phyloP scores from a whole-genome alignment of 2,888 invertebrate genomes.

The Sabellastarte sp. region DNA sequence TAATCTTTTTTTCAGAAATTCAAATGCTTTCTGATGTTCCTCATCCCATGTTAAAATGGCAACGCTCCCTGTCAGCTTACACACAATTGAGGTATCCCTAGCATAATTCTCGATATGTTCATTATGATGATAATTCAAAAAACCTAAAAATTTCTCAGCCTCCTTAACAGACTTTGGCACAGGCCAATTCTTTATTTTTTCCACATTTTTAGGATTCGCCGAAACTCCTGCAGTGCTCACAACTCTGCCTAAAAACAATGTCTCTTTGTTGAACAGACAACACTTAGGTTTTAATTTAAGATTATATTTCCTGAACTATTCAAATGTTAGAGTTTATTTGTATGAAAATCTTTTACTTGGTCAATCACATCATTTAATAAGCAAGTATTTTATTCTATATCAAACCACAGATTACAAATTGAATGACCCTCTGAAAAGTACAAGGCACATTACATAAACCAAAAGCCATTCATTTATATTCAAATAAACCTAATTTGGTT shows the following conservation, averaged over 20 bases:
- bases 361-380: conserved; percentile 12
- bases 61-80: not conserved
- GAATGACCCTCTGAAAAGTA: conserved; percentile 6
- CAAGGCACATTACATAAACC: conserved; percentile 8
- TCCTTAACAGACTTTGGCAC: not conserved
- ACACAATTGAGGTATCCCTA: not conserved
- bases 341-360: conserved; percentile 1
- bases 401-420: not conserved
- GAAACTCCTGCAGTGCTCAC: not conserved
- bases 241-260: conserved; percentile 5
- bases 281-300: conserved; percentile 10
- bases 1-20: too few relatives aligned
- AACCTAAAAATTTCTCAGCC: not conserved
- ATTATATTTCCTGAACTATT: not conserved
- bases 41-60: not conserved
- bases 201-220: not conserved
- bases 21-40: not conserved
- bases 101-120: not conserved
- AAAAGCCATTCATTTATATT: conserved; percentile 4
- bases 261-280: conserved; percentile 2
- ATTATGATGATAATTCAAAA: not conserved
- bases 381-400: not conserved
- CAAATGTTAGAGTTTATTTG: not conserved
- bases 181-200: not conserved
- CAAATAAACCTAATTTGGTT: conserved; percentile 7